A percentile compares a stretch with the other conserved stretches of the same genome.
These are phyloP conservation scores for Mamestra brassicae DNA, from an alignment of 2,888 invertebrate species.

Conservation along the genomic window DNA sequence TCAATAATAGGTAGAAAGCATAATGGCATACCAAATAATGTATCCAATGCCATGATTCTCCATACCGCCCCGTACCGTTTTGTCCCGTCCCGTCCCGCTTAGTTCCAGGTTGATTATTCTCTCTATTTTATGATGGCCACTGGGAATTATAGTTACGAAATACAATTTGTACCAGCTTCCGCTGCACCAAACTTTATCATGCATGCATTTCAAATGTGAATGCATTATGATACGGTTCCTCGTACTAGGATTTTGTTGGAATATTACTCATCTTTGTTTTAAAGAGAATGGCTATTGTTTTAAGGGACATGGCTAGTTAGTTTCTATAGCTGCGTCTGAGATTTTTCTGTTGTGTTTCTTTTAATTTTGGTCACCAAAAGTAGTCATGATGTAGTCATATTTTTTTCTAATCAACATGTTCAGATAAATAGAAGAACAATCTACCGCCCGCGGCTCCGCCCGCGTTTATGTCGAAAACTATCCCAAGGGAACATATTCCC, in stretches of 20 bases:
- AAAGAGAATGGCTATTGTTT: conserved; percentile 12
- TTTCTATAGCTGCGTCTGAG: neutral
- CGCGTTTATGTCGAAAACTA: too few species aligned
- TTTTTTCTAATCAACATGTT: too few species aligned
- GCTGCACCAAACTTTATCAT: conserved; percentile 62
- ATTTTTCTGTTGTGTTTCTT: neutral
- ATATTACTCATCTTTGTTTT: conserved; percentile 36
- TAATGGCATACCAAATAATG: conserved; percentile 4
- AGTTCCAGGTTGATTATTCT: conserved; percentile 45
- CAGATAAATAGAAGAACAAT: too few species aligned
- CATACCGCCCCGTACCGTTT: neutral
- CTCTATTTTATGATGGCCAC: conserved; percentile 58
- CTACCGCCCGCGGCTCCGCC: too few species aligned
- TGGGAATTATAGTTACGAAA: conserved; percentile 63
- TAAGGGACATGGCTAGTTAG: neutral
- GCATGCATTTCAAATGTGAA: conserved; percentile 57
- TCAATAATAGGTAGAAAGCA: neutral
- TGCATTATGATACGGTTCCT: conserved; percentile 44
- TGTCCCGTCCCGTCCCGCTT: neutral
- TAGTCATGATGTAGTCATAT: neutral
- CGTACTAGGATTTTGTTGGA: conserved; percentile 9
- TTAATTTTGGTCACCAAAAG: neutral
- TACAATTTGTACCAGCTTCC: conserved; percentile 63
- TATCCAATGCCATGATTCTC: conserved; percentile 1
- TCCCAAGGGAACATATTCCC: too few species aligned